phyloP scores from a whole-genome alignment of 2,888 invertebrate genomes.

The Lordiphosa fenestrarum region DNA sequence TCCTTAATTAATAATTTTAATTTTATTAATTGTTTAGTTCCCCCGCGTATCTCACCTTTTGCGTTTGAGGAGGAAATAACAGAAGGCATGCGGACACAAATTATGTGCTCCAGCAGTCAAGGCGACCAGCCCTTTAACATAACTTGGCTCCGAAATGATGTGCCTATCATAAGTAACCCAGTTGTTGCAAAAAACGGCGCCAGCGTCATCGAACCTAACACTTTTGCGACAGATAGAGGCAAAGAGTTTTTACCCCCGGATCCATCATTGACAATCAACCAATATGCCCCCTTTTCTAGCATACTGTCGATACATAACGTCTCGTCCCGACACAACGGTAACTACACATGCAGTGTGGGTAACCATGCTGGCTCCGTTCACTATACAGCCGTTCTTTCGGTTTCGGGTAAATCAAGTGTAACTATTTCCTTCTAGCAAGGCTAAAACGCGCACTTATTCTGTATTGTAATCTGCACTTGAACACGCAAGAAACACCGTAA shows the following conservation, averaged over 20 bases:
- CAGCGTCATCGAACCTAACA: slow-evolving; percentile 17
- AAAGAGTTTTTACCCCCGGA: slow-evolving; percentile 56
- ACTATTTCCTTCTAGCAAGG: slow-evolving; percentile 45
- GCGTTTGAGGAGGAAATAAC: slow-evolving; percentile 89
- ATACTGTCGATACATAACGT: slow-evolving; percentile 81
- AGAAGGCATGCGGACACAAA: slow-evolving; percentile 89
- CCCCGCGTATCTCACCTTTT: slow-evolving; percentile 90
- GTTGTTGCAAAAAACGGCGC: slow-evolving; percentile 50
- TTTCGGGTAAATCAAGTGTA: slow-evolving; percentile 81
- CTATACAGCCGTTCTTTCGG: slow-evolving; percentile 82
- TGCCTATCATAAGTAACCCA: slow-evolving; percentile 75
- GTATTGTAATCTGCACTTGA: slow-evolving; percentile 43
- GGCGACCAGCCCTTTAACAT: slow-evolving; percentile 83
- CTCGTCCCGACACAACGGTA: slow-evolving; percentile 80
- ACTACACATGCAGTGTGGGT: slow-evolving; percentile 80
- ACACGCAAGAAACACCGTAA: slow-evolving; percentile 37
- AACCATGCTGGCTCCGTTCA: slow-evolving; percentile 81
- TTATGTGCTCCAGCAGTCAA: slow-evolving; percentile 83
- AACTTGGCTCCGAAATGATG: slow-evolving; percentile 81
- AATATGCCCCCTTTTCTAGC: slow-evolving; percentile 82
- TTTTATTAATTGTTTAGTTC: slow-evolving; percentile 82
- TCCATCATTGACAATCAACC: slow-evolving; percentile 81
- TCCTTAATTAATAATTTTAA: not conserved
- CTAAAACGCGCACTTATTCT: slow-evolving; percentile 25
- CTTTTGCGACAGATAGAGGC: slow-evolving; percentile 8